Base-by-base conservation (phyloP, 2,113 vertebrate species). In the Thalassarche chlororhynchos region DNA sequence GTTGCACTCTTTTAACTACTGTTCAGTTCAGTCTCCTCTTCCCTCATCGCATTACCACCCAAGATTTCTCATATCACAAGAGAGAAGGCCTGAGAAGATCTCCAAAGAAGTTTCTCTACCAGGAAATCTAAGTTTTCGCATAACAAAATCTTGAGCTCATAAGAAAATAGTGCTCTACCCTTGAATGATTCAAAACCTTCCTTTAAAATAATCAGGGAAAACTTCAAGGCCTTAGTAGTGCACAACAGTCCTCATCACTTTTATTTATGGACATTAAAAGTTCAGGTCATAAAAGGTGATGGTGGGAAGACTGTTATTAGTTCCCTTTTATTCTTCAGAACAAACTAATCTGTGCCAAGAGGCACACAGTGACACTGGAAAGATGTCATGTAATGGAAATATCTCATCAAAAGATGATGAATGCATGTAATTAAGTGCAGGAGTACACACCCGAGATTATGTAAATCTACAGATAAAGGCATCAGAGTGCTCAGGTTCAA, bases 341-440 rank as follows among this genome's bases (percentile, higher is more conserved):
- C 57, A 89, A 96, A 81, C 47, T n/a, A 75, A 40, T 93, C 64
- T 89, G 55, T 76, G 40, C 69, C 1, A 0, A 92, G 65, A 92
- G 60, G 49, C 61, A 84, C 40, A 49, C 11, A 55, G 62, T 77
- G 89, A 83, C 89, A 94, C 62, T 82, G 54, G 19, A 42, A 93
- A 92, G 57, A 42, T 89, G 84, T 78, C 66, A 54, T 32, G 8
- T 77, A 93, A 87, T 82, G 93, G 91, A 93, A 97, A 87, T 81
- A 46, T 89, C 77, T 79, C 96, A 87, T 54, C 65, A 54, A 61
- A 69, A 89, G 47, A 49, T 91, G 87, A 97, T 94, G 70, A 94
- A 97, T 96, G 83, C 18, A 14, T 76, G 66, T 47, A 95, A 97
- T 96, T 96, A 96, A 85, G 36, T 74, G 49, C 29, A 82, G 55